Percentiles rank a stretch among this genome's conserved stretches.
Evolutionary conservation across 2,797 vertebrate species (phyloP).

Genomic region (Aldrovandia affinis): DNA sequence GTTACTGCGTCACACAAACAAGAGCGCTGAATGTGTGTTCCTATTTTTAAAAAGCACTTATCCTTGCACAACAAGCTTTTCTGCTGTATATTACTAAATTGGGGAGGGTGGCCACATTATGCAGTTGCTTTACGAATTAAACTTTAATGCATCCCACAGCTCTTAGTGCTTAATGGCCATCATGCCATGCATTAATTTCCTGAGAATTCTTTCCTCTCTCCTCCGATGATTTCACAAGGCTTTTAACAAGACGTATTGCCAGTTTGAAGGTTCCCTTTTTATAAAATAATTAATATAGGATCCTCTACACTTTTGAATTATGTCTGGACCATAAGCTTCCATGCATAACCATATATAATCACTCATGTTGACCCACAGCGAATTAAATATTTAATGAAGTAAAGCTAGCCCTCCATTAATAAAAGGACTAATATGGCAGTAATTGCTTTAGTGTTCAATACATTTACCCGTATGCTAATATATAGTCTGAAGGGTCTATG

Average conservation of each 20-base stretch:
- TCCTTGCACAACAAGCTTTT: not conserved
- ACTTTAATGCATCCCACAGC: slow-evolving; percentile 42
- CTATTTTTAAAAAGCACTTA: slow-evolving; percentile 1
- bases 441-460: slow-evolving; percentile 21
- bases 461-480: slow-evolving; percentile 12
- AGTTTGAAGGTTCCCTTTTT: not conserved
- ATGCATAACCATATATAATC: not conserved
- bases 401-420: not conserved
- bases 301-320: not conserved
- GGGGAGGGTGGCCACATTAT: slow-evolving; percentile 29
- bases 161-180: slow-evolving; percentile 26
- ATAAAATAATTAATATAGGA: slow-evolving; percentile 4
- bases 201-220: slow-evolving; percentile 6
- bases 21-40: not conserved
- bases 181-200: not conserved
- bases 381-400: not conserved
- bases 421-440: not conserved
- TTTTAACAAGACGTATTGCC: slow-evolving; percentile 17
- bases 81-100: slow-evolving; percentile 39
- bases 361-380: not conserved
- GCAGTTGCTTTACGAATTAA: slow-evolving; percentile 35
- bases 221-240: slow-evolving; percentile 11
- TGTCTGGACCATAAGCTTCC: not conserved
- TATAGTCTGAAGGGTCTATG: slow-evolving; percentile 42
- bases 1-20: not conserved